A percentile compares a stretch with the other conserved stretches of the same genome.
phyloP scores from a whole-genome alignment of 2,113 vertebrate genomes.

The Rhynchomys soricoides region DNA sequence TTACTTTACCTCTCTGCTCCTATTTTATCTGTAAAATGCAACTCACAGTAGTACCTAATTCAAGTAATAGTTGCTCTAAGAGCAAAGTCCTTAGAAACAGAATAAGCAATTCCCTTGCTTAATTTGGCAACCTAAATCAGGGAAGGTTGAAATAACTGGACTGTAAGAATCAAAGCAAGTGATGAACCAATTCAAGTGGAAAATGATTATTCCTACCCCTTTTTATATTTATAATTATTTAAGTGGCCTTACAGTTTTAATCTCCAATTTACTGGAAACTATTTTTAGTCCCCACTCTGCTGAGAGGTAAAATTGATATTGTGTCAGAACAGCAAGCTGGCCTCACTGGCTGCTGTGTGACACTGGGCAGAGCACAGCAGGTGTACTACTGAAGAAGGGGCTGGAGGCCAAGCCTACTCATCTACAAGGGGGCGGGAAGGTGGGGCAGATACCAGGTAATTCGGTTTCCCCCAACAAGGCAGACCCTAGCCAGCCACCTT shows the following conservation, averaged over 20 bases:
- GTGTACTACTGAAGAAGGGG: neutral
- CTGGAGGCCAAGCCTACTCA: neutral
- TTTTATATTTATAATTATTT: neutral
- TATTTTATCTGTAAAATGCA: neutral
- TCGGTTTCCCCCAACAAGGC: neutral
- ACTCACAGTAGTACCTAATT: neutral
- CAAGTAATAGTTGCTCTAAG: neutral
- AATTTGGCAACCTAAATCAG: neutral
- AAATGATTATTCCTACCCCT: neutral
- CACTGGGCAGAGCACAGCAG: neutral
- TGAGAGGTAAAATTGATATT: neutral
- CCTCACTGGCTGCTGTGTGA: neutral
- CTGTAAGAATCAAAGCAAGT: neutral
- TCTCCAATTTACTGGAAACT: neutral
- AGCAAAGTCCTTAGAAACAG: conserved; percentile 6
- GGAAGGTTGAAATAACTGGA: neutral
- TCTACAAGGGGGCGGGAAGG: neutral
- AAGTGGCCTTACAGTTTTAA: conserved; percentile 29
- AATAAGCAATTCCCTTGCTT: neutral
- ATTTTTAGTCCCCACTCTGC: neutral
- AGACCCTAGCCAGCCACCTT: too few relatives aligned
- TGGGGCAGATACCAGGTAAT: neutral
- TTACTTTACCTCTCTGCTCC: neutral
- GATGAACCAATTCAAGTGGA: neutral
- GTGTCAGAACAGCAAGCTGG: neutral